Percentiles rank a stretch among this genome's conserved stretches.
phyloP scores from a whole-genome alignment of 1,140 invertebrate species.

The Drosophila sulfurigaster region DNA sequence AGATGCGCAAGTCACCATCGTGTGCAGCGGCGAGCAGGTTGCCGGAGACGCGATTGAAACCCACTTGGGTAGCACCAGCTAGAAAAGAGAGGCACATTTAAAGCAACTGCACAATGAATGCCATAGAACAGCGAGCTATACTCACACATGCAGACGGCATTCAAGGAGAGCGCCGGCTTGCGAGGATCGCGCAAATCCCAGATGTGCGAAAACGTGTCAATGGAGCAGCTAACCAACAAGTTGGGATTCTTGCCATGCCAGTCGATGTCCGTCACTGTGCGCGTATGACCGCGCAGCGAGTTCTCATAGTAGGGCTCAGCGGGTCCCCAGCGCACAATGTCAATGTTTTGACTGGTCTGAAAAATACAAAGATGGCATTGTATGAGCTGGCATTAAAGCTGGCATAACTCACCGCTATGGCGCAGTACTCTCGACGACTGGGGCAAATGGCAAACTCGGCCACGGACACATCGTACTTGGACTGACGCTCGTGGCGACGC shows the following conservation, averaged over 20 bases:
- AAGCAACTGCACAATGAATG: no score
- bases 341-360: conserved; percentile 93
- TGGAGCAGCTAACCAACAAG: conserved; percentile 95
- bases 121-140: neutral
- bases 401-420: conserved; percentile 91
- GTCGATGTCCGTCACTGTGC: conserved; percentile 96
- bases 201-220: conserved; percentile 96
- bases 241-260: conserved; percentile 97
- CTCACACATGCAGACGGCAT: conserved; percentile 88
- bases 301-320: conserved; percentile 89
- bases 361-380: conserved; percentile 51
- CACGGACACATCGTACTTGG: conserved; percentile 96
- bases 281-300: conserved; percentile 93
- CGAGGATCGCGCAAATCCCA: conserved; percentile 96
- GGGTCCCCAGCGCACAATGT: conserved; percentile 91
- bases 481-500: conserved; percentile 93
- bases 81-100: neutral
- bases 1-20: conserved; percentile 97
- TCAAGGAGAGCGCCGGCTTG: conserved; percentile 92
- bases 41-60: conserved; percentile 95
- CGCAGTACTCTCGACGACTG: conserved; percentile 92
- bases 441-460: conserved; percentile 96
- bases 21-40: conserved; percentile 96
- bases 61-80: conserved; percentile 96
- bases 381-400: neutral